Evolutionary conservation across 2,888 invertebrate genomes (phyloP).

Genomic region (Altica lythri): DNA sequence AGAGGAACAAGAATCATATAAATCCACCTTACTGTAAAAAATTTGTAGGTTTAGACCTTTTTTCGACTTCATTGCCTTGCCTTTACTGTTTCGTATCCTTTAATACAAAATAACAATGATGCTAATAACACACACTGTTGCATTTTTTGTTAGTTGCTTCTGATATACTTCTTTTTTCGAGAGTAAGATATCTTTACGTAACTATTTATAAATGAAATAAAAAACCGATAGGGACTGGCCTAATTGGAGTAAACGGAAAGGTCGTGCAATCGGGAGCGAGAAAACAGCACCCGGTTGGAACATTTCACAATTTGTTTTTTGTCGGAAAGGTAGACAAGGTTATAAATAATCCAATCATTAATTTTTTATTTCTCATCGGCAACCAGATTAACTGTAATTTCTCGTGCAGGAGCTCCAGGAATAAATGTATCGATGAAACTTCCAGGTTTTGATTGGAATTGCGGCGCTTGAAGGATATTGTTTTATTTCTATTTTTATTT

Average conservation of each 20-base stretch:
- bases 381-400: constrained; percentile 29
- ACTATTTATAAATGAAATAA: too few species aligned
- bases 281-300: constrained; percentile 22
- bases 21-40: too few species aligned
- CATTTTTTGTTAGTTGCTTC: too few species aligned
- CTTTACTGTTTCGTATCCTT: too few species aligned
- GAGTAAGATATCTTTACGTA: too few species aligned
- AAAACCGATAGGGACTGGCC: not conserved
- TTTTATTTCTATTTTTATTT: constrained; percentile 3
- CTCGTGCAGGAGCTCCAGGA: constrained; percentile 15
- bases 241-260: not conserved
- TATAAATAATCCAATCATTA: constrained; percentile 31
- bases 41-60: too few species aligned
- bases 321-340: constrained; percentile 27
- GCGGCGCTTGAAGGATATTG: not conserved
- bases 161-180: too few species aligned
- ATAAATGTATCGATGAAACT: not conserved
- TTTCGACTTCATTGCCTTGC: too few species aligned
- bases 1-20: too few species aligned
- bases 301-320: constrained; percentile 30
- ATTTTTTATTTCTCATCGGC: constrained; percentile 31
- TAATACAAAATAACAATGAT: too few species aligned
- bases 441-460: constrained; percentile 3
- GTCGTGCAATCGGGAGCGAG: constrained; percentile 9
- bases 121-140: too few species aligned